Percentiles rank a stretch among this genome's conserved stretches.
phyloP scores from a whole-genome alignment of 2,113 vertebrate genomes.

The Chamaea fasciata region DNA sequence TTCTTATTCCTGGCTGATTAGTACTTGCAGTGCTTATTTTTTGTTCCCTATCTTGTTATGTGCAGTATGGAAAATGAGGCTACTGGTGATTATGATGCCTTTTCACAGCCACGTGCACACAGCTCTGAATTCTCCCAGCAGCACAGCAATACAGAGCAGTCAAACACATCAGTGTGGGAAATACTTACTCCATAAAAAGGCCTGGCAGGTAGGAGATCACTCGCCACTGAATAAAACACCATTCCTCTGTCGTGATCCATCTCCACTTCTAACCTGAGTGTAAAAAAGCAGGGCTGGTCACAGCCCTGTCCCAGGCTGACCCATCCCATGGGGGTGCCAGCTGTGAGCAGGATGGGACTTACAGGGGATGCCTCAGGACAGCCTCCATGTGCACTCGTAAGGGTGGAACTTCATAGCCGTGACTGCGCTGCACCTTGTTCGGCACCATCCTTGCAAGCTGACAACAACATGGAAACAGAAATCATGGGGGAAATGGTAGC shows the following conservation, averaged over 20 bases:
- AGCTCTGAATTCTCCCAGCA: neutral
- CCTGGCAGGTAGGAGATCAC: conserved; percentile 74
- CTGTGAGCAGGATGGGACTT: conserved; percentile 22
- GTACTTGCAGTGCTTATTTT: neutral
- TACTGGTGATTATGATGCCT: neutral
- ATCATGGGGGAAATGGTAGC: fast-evolving
- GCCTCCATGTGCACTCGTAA: conserved; percentile 77
- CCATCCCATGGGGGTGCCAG: fast-evolving
- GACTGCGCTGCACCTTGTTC: conserved; percentile 69
- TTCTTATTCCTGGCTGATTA: neutral
- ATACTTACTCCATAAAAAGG: conserved; percentile 54
- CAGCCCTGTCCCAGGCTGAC: neutral
- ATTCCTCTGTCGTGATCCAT: conserved; percentile 64
- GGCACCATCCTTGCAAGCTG: conserved; percentile 72
- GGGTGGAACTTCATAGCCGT: conserved; percentile 70
- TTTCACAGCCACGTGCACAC: neutral
- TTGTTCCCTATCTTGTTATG: neutral
- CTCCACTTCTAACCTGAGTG: conserved; percentile 78
- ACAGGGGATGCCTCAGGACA: conserved; percentile 74
- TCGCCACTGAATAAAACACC: conserved; percentile 77
- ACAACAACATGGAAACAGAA: neutral
- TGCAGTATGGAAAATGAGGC: neutral
- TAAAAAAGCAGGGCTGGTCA: neutral
- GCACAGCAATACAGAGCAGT: neutral
- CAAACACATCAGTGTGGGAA: neutral